These are phyloP conservation scores for Dryoscopus gambensis DNA, from an alignment of 2,113 vertebrate genomes.

Conservation along the genomic window DNA sequence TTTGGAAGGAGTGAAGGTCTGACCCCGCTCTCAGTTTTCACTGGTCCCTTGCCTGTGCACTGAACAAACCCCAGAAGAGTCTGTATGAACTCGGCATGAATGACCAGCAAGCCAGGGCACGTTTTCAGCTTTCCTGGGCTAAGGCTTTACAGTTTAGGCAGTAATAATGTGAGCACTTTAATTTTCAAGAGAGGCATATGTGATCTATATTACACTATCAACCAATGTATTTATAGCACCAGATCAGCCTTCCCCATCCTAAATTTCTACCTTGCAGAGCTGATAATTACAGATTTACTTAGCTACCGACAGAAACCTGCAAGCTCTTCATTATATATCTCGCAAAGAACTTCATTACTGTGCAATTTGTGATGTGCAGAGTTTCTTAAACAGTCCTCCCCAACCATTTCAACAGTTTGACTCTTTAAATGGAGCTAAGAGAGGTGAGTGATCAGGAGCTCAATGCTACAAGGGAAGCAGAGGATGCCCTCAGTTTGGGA, in stretches of 20 bases:
- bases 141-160: not conserved
- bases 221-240: not conserved
- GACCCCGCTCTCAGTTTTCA: not conserved
- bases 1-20: not conserved
- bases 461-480: not conserved
- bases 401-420: constrained; percentile 7
- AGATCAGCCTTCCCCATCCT: not conserved
- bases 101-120: not conserved
- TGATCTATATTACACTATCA: not conserved
- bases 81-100: not conserved
- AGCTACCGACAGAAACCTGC: not conserved
- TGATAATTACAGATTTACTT: not conserved
- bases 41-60: not conserved
- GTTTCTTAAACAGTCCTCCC: constrained; percentile 11
- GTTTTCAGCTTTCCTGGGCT: not conserved
- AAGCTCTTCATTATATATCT: not conserved
- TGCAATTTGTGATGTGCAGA: not conserved
- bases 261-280: not conserved
- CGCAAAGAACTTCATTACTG: not conserved
- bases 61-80: not conserved
- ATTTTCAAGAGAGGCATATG: not conserved
- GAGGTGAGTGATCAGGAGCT: not conserved
- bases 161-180: not conserved
- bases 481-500: not conserved
- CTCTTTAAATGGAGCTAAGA: not conserved